Evolutionary conservation across 2,797 vertebrate genomes (phyloP).

Genomic region (Lepus oiostolus): DNA sequence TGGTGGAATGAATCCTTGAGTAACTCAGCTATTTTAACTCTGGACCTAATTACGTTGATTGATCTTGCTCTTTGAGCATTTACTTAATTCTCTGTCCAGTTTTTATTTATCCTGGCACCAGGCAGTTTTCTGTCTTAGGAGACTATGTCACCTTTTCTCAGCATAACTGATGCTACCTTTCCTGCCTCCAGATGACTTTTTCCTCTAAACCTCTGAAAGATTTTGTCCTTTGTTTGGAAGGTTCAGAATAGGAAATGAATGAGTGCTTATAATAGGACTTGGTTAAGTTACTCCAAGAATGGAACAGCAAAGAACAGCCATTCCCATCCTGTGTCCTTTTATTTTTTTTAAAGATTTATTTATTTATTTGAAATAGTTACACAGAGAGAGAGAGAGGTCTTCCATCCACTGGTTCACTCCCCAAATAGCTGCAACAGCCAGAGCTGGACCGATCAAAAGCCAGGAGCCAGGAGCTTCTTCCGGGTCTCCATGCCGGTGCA

Average conservation of each 20-base stretch:
- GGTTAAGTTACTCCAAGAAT: neutral
- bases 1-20: neutral
- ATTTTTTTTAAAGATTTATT: too few species aligned
- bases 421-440: too few species aligned
- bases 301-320: neutral
- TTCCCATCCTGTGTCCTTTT: neutral
- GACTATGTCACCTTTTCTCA: neutral
- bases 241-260: slow-evolving; percentile 2
- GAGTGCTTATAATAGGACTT: neutral
- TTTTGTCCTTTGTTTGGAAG: neutral
- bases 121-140: neutral
- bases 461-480: too few species aligned
- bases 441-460: too few species aligned
- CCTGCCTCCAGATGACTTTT: neutral
- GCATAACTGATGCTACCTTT: neutral
- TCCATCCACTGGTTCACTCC: too few species aligned
- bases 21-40: neutral
- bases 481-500: too few species aligned
- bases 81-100: neutral
- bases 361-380: too few species aligned
- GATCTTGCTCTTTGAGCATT: neutral
- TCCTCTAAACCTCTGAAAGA: neutral
- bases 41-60: neutral
- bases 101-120: slow-evolving; percentile 32
- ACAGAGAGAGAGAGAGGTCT: too few species aligned